Conservation (phyloP, 1,140 invertebrate species). For the Drosophila obscura region DNA sequence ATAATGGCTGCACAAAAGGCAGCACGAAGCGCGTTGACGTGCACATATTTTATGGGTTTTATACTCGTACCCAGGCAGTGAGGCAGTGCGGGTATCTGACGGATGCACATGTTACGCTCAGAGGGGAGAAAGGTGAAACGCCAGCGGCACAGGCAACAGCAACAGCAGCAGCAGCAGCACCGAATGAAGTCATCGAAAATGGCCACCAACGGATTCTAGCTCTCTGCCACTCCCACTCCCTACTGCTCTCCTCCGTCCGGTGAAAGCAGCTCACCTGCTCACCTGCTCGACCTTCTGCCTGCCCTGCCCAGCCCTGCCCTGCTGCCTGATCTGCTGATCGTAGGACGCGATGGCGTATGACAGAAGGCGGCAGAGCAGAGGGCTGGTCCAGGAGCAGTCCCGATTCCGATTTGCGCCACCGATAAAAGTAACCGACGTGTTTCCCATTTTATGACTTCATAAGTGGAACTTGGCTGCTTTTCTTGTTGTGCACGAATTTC, state of each 20-base stretch:
- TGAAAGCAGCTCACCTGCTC: conserved; percentile 41
- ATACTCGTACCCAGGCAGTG: conserved; percentile 36
- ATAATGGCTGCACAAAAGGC: conserved; percentile 82
- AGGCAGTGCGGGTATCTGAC: conserved; percentile 51
- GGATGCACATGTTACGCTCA: conserved; percentile 68
- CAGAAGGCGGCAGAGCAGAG: background rate
- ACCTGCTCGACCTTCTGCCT: conserved; percentile 15
- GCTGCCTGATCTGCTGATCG: conserved; percentile 45
- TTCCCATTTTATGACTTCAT: conserved; percentile 76
- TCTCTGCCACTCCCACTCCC: background rate
- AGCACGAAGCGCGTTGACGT: conserved; percentile 76
- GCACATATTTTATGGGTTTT: conserved; percentile 83
- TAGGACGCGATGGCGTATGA: conserved; percentile 39
- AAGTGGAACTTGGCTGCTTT: conserved; percentile 76
- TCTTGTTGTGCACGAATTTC: conserved; percentile 62
- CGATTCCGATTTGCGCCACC: conserved; percentile 45
- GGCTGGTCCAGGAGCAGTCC: conserved; percentile 25
- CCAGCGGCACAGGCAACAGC: conserved; percentile 28
- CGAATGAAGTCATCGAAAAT: conserved; percentile 78
- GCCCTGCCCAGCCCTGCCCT: conserved; percentile 25
- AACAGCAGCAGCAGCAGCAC: conserved; percentile 8
- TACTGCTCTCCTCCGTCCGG: background rate
- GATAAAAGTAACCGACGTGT: conserved; percentile 62
- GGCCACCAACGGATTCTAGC: conserved; percentile 25
- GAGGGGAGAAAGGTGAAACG: conserved; percentile 55